Conservation (phyloP, 2,888 invertebrate genomes). For the Dendrolimus pini region DNA sequence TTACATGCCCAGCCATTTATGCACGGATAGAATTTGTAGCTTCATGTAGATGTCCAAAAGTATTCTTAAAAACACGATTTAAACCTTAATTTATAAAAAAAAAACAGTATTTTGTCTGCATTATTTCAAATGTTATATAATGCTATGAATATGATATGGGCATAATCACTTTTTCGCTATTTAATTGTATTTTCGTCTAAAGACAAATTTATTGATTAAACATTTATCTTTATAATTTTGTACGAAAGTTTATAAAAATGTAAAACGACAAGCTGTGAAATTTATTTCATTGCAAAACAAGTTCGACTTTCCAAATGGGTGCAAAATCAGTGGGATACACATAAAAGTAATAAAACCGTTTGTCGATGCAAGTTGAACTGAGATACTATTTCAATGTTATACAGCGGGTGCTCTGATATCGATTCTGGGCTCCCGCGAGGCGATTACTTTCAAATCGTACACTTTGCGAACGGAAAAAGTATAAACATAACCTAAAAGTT, state of each 20-base stretch:
- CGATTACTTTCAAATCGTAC: background rate
- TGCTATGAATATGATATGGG: too few species aligned
- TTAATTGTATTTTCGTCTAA: too few species aligned
- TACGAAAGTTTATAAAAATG: slow-evolving; percentile 1
- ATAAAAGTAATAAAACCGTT: background rate
- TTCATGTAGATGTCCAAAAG: too few species aligned
- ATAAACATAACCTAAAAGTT: background rate
- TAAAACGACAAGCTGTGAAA: background rate
- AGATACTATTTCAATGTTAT: slow-evolving; percentile 1
- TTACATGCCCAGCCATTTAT: too few species aligned
- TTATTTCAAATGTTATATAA: too few species aligned
- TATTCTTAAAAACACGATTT: too few species aligned
- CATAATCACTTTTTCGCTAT: too few species aligned
- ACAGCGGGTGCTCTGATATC: background rate
- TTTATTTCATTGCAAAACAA: background rate
- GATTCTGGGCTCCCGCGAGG: background rate
- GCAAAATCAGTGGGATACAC: background rate
- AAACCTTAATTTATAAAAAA: too few species aligned
- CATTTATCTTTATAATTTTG: background rate
- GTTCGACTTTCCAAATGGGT: background rate
- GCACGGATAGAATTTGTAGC: too few species aligned
- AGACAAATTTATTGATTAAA: too few species aligned
- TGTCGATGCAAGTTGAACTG: background rate
- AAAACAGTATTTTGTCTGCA: too few species aligned
- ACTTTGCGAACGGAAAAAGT: background rate